phyloP scores from a whole-genome alignment of 1,140 invertebrate genomes.

The Neuroterus valhalla region DNA sequence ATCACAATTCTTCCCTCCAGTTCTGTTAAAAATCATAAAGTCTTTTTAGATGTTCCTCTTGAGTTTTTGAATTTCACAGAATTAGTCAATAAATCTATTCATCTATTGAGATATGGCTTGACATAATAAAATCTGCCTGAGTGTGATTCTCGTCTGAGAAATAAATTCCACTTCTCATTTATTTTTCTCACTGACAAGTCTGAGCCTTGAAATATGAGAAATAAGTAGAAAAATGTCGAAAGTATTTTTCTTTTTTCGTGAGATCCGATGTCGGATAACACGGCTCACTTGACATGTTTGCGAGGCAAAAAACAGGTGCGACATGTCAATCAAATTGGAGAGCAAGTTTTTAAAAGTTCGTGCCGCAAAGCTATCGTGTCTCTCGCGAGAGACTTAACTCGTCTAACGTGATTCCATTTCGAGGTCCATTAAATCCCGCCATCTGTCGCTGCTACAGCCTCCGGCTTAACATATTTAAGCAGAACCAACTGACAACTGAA shows the following conservation, averaged over 20 bases:
- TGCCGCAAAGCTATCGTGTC: neutral
- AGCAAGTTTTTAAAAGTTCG: neutral
- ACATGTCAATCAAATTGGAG: slow-evolving; percentile 8
- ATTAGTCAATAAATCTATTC: no score
- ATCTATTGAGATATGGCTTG: no score
- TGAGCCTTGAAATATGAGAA: neutral
- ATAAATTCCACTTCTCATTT: no score
- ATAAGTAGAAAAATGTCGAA: neutral
- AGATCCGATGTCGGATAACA: neutral
- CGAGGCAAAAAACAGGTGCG: slow-evolving; percentile 8
- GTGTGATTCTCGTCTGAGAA: no score
- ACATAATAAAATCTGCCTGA: no score
- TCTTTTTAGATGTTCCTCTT: no score
- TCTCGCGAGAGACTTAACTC: neutral
- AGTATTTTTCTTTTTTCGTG: neutral
- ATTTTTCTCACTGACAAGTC: neutral
- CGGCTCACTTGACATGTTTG: neutral
- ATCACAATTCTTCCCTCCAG: neutral
- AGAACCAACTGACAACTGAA: neutral
- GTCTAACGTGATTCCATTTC: slow-evolving; percentile 5
- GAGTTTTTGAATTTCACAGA: no score
- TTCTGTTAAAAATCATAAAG: neutral
- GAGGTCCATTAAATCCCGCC: neutral
- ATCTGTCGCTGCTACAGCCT: slow-evolving; percentile 1
- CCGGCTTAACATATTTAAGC: neutral